Base-by-base conservation (phyloP, 1,140 invertebrate genomes). In the Physella acuta region DNA sequence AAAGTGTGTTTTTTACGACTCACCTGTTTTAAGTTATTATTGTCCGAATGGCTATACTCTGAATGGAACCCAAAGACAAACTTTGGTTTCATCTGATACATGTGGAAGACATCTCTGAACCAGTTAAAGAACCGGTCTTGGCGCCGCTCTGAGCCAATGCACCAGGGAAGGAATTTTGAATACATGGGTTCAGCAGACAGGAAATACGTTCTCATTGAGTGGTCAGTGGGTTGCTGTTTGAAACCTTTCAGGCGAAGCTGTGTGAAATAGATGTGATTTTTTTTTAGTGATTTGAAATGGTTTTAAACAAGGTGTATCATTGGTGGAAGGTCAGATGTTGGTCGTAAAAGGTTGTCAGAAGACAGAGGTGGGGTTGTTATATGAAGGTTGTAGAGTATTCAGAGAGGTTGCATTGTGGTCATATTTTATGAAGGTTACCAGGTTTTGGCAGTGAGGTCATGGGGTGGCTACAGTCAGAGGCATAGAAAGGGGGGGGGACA, bases 211-310 rank as follows among this genome's bases (percentile, higher is more conserved):
- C 94, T 85, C 87, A 95, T 90, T 79, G 95, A 97, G 85, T 97
- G 94, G 85, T 97, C 91, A 0, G 94, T 94, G 0, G 95, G 95
- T 73, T 91, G 89, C 0, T 87, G 70, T 68, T 89, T 86, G 82
- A 98, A 98, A 0, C 95, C 95, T 71, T 93, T 92, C 78, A 97
- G 88, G 16, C 95, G 88, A 83, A 94, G 94, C 65, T 68, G 53
- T 2, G 49, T 33, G 34, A 31, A 33, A 66, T 30, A 53, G 30
- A 17, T 17, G 14, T 2, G 8, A 62, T 24, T 59, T 30, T 30
- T 16, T 8, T 16, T n/a, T n/a, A n/a, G n/a, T n/a, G n/a, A n/a
- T n/a, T n/a, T n/a, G n/a, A n/a, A n/a, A n/a, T n/a, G n/a, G n/a
- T n/a, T n/a, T n/a, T n/a, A n/a, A n/a, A n/a, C n/a, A n/a, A n/a